Base-by-base conservation (phyloP, 2,113 vertebrate genomes). In the Arenaria interpres region DNA sequence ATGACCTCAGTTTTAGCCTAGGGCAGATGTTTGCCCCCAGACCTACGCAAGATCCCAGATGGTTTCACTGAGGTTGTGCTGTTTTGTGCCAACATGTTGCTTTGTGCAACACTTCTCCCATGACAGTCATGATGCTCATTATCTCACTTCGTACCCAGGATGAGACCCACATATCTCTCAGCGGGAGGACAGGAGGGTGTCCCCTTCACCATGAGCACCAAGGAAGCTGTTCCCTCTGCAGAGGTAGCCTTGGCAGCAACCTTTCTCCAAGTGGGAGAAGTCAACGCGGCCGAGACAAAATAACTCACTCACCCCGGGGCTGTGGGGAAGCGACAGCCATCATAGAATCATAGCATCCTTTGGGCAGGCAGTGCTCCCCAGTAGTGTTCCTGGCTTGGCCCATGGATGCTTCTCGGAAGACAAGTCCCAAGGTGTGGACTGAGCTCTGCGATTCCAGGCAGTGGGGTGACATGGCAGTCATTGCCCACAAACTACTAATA, bases 191-290 rank as follows among this genome's bases (percentile, higher is more conserved):
- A 30, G 57, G 25, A 51, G 23, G 28, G 33, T 7, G 28, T 27
- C 9, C 12, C 46, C 51, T 39, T 77, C 37, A 3, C 12, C 0
- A 0, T 0, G 1, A 35, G n/a, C 30, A 32, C 9, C 1, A 1
- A 19, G 25, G 15, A 57, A 63, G 9, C 6, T 8, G 27, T 51
- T 33, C 28, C 27, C 17, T 59, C 37, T n/a, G 37, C 32, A 57
- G 57, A 32, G 21, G 23, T 45, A 64, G 37, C 51, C 51, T 53
- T 16, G 28, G 45, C 64, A 77, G 64, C 45, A 72, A 21, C 37
- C 83, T 13, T 7, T 30, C 32, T 35, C 37, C 17, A 23, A 39
- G 37, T 2, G 30, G 41, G 3, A 37, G 16, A 63, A 64, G 27
- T 7, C 56, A 71, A 3, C 2, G 1, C 12, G 6, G 2, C 27